A percentile compares a stretch with the other conserved stretches of the same genome.
Evolutionary conservation across 2,888 invertebrate species (phyloP).

Genomic region (Sminthurinus aureus): DNA sequence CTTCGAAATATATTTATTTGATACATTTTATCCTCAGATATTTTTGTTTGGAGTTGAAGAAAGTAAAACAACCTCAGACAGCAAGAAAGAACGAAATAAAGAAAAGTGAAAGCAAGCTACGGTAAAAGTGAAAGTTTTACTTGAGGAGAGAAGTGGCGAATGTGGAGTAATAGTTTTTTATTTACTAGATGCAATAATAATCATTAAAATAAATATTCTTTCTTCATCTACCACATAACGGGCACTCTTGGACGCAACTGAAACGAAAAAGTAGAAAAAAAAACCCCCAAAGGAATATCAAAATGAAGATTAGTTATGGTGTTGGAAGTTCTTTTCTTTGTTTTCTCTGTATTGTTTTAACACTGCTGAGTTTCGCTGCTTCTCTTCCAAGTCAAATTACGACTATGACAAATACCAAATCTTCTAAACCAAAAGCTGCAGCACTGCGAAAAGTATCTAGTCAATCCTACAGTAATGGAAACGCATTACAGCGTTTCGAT

Average conservation of each 20-base stretch:
- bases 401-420: constrained; percentile 31
- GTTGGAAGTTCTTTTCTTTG: neutral
- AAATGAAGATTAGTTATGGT: constrained; percentile 29
- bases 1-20: too few relatives aligned
- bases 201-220: neutral
- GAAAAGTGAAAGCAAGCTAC: too few relatives aligned
- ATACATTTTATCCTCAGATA: too few relatives aligned
- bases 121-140: too few relatives aligned
- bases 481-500: constrained; percentile 65
- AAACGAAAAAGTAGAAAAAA: neutral
- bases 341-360: constrained; percentile 18
- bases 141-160: too few relatives aligned
- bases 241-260: too few relatives aligned
- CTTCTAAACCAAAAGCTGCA: constrained; percentile 30
- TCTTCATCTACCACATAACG: too few relatives aligned
- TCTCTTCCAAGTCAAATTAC: constrained; percentile 29
- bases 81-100: too few relatives aligned
- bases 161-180: too few relatives aligned
- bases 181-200: neutral
- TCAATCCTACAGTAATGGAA: constrained; percentile 18
- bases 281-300: neutral
- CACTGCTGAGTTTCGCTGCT: constrained; percentile 12
- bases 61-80: too few relatives aligned
- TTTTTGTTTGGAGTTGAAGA: too few relatives aligned
- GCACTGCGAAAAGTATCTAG: constrained; percentile 8